Percentiles rank a stretch among this genome's conserved stretches.
phyloP scores from a whole-genome alignment of 2,113 vertebrate genomes.

The Sturnus vulgaris region DNA sequence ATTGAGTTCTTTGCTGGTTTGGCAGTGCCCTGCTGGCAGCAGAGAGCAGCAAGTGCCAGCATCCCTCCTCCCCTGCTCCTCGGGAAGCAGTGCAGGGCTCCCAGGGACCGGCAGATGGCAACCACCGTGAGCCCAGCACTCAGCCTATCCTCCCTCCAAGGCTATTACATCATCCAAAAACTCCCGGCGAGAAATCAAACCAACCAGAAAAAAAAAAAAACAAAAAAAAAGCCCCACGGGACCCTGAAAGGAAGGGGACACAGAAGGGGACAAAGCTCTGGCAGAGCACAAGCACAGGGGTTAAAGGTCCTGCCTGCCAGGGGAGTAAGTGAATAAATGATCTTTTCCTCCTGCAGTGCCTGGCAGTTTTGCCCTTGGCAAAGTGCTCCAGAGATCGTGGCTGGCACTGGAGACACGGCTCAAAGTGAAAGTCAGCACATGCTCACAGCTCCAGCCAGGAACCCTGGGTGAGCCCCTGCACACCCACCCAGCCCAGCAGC shows the following conservation, averaged over 20 bases:
- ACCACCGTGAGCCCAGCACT: neutral
- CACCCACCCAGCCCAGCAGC: neutral
- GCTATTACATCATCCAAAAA: conserved; percentile 64
- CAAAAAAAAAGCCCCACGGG: neutral
- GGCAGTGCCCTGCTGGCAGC: neutral
- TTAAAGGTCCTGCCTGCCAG: neutral
- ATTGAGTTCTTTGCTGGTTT: neutral
- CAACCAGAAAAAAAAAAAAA: neutral
- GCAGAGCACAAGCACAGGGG: neutral
- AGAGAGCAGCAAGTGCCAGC: neutral
- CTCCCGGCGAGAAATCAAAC: conserved; percentile 24
- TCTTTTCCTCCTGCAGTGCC: neutral
- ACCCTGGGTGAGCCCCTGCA: neutral
- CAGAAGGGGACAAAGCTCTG: neutral
- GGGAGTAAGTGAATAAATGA: neutral
- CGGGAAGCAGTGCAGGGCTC: neutral
- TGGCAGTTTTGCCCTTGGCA: neutral
- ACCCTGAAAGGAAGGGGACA: neutral
- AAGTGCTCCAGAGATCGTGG: neutral
- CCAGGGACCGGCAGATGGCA: conserved; percentile 68
- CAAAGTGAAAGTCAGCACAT: conserved; percentile 3
- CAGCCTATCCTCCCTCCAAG: conserved; percentile 30
- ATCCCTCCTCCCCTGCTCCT: neutral
- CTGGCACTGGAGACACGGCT: neutral
- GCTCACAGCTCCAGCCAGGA: neutral